Evolutionary conservation across 2,888 invertebrate species (phyloP), one percentile per base, ranked within the genome.

Genomic region (Agonopterix alstromeriana): DNA sequence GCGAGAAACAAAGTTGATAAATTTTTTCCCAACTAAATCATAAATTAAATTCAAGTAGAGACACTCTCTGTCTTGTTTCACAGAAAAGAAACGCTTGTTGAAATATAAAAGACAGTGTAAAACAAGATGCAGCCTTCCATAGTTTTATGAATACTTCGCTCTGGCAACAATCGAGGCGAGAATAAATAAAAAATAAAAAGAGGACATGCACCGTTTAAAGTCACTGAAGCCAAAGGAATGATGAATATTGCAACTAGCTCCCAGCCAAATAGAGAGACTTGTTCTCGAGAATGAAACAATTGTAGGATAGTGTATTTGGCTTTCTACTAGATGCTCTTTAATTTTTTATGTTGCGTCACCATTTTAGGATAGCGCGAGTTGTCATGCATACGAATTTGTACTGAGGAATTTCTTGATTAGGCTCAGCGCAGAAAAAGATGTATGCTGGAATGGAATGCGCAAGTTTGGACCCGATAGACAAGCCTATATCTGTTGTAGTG

Each of bases 151-250:
- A 77, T 60, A 59, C 65, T 75, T 70, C 65, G 64, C 71, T 70
- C 79, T 83, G 82, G 76, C 83, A 83, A 75, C 80, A 80, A 80
- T 84, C 77, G 81, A 69, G 77, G 77, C 74, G 73, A 67, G 73
- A 70, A 76, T 77, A 77, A 80, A 82, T 77, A 77, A 75, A 72
- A 69, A 70, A 67, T 67, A 67, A 63, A 67, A 71, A 69, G 53
- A 52, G 68, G 75, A 77, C 76, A 81, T 78, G 81, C 74, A 73
- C 73, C 77, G 78, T 80, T 85, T 83, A 80, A 80, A 79, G 78
- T 78, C 73, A 72, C 71, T 65, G 70, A 69, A 73, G 81, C 80
- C 77, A 78, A 72, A 74, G 69, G 64, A 67, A 81, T 83, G 79
- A 83, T 83, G 79, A 80, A 84, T 83, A 82, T 82, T 80, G 73